phyloP scores from a whole-genome alignment of 2,888 invertebrate genomes.

The Eupithecia subumbrata region DNA sequence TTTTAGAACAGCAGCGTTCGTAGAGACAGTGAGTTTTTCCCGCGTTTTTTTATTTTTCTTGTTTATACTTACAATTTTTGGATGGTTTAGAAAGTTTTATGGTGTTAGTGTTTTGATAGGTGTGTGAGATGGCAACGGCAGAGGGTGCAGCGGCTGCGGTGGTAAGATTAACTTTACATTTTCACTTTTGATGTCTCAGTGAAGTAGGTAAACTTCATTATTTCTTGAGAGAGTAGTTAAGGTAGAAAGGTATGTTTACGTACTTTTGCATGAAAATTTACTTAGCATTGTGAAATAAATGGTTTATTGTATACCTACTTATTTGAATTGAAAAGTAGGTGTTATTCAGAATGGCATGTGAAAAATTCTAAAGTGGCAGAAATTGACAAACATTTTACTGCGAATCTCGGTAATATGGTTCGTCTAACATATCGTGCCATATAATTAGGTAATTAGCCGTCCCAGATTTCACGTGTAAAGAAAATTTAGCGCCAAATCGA shows the following conservation, averaged over 20 bases:
- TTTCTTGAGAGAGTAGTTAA: not conserved
- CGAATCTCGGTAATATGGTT: not conserved
- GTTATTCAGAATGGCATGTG: not conserved
- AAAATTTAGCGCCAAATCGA: conserved; percentile 35
- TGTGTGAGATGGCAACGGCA: conserved; percentile 64
- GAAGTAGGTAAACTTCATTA: not conserved
- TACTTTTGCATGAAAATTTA: not conserved
- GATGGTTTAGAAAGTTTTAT: not conserved
- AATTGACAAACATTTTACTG: not conserved
- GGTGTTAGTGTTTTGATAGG: conserved; percentile 28
- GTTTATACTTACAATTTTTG: not conserved
- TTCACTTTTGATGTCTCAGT: not conserved
- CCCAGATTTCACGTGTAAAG: conserved; percentile 30
- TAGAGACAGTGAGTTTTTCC: conserved; percentile 19
- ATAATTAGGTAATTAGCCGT: conserved; percentile 29
- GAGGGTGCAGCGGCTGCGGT: conserved; percentile 66
- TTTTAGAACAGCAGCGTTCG: not conserved
- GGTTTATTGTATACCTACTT: not conserved
- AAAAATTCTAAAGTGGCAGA: not conserved
- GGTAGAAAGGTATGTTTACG: not conserved
- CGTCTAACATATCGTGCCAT: conserved; percentile 8
- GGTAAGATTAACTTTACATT: conserved; percentile 54
- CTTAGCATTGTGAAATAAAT: not conserved
- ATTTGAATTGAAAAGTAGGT: not conserved
- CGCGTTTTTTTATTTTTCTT: conserved; percentile 23